Evolutionary conservation across 2,797 vertebrate genomes (phyloP), one percentile per base, ranked within the genome.

Genomic region (Galaxias olidus): DNA sequence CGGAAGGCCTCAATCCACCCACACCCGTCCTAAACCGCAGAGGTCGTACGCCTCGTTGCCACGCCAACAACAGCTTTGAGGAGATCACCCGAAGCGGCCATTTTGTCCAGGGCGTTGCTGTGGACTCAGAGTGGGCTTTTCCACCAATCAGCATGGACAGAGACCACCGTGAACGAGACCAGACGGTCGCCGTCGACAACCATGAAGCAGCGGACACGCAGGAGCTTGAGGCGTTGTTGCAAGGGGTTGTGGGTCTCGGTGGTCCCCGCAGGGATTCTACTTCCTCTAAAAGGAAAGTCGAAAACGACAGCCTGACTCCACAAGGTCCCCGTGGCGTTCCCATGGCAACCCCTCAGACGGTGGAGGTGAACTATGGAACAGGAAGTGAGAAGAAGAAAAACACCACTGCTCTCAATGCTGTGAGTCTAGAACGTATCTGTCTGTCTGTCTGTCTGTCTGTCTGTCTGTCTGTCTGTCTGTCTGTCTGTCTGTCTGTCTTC

Each of bases 341-440:
- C 71, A 50, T 40, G 74, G 75, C 75, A 69, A 67, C 65, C 74
- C 57, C 56, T 55, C 51, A 50, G 11, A 80, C 88, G 84, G 68
- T 73, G 62, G 75, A 82, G 65, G 70, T 76, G 76, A 84, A 68
- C 78, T 88, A 87, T 5, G 73, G 86, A 30, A 40, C 52, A 41
- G 17, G 52, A 65, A 91, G 86, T 14, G 90, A 91, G 54, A 86
- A 86, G 66, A 93, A 89, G 82, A 93, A 88, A 77, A 94, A 91
- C 74, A 91, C 91, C 49, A 91, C 91, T 9, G 92, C 94, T 72
- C 94, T 98, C 42, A 96, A 93, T 84, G 91, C 92, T 76, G 98
- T 99, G 86, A 98, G 98, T 93, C 15, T 19, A 8, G 30, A 15
- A 8, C 40, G 8, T 14, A 8, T 19, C 47, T 20, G 10, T 50